phyloP scores from a whole-genome alignment of 1,140 invertebrate genomes.

The Orius laevigatus region DNA sequence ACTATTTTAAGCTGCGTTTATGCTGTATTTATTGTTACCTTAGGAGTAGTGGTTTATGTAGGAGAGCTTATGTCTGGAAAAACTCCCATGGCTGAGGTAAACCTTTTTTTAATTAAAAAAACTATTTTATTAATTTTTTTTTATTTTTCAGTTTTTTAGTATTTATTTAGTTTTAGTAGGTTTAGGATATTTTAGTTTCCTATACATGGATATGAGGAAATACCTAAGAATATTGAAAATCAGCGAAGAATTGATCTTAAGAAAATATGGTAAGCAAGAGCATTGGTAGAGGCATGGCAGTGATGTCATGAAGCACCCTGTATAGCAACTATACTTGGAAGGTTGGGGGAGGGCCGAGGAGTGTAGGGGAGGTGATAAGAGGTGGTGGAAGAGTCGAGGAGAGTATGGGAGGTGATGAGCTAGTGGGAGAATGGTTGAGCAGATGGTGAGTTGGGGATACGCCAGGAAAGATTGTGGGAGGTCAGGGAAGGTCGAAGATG shows the following conservation, averaged over 20 bases:
- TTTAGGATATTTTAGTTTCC: slow-evolving; percentile 38
- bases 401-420: too few relatives aligned
- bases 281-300: too few relatives aligned
- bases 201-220: slow-evolving; percentile 40
- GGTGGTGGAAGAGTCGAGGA: too few relatives aligned
- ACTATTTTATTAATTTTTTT: neutral
- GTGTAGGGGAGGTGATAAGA: too few relatives aligned
- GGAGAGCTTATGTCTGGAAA: slow-evolving; percentile 35
- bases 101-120: slow-evolving; percentile 4
- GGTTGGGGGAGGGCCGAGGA: too few relatives aligned
- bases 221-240: slow-evolving; percentile 32
- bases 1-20: slow-evolving; percentile 43
- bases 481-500: too few relatives aligned
- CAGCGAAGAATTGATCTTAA: slow-evolving; percentile 1
- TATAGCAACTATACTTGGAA: too few relatives aligned
- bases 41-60: slow-evolving; percentile 44
- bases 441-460: too few relatives aligned
- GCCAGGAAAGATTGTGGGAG: too few relatives aligned
- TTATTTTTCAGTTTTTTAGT: slow-evolving; percentile 37
- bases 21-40: slow-evolving; percentile 43
- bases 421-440: too few relatives aligned
- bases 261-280: slow-evolving; percentile 10
- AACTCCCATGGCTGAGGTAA: slow-evolving; percentile 35
- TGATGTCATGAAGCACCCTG: too few relatives aligned
- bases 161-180: slow-evolving; percentile 37